phyloP scores from a whole-genome alignment of 1,140 invertebrate genomes.

The Venturia canescens region DNA sequence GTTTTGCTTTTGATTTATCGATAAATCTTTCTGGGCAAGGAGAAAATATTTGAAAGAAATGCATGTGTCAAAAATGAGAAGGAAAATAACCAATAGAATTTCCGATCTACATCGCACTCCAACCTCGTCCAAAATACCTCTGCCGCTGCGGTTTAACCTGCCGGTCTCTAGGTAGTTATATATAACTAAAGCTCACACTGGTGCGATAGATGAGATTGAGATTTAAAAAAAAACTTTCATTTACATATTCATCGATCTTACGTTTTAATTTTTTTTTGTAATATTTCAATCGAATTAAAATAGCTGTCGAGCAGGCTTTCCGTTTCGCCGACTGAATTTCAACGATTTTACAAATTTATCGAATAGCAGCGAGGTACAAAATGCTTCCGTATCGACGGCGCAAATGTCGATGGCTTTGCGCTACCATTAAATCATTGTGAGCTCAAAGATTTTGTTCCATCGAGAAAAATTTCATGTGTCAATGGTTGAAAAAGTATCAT shows the following conservation, averaged over 20 bases:
- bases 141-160: slow-evolving; percentile 76
- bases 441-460: neutral
- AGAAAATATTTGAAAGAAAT: neutral
- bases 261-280: too few relatives aligned
- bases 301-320: too few relatives aligned
- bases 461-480: neutral
- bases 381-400: neutral
- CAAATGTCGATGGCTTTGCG: neutral
- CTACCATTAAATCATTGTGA: neutral
- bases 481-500: neutral
- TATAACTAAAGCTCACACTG: slow-evolving; percentile 64
- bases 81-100: slow-evolving; percentile 35
- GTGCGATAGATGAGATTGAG: slow-evolving; percentile 65
- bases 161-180: slow-evolving; percentile 62
- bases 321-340: too few relatives aligned
- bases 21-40: neutral
- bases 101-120: slow-evolving; percentile 53
- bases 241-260: too few relatives aligned
- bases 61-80: slow-evolving; percentile 32
- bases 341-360: too few relatives aligned
- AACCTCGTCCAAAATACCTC: slow-evolving; percentile 77
- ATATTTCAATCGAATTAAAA: too few relatives aligned
- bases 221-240: slow-evolving; percentile 71
- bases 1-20: slow-evolving; percentile 1
- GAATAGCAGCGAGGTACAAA: neutral